phyloP scores from a whole-genome alignment of 2,797 vertebrate species.

The Lepus townsendii region DNA sequence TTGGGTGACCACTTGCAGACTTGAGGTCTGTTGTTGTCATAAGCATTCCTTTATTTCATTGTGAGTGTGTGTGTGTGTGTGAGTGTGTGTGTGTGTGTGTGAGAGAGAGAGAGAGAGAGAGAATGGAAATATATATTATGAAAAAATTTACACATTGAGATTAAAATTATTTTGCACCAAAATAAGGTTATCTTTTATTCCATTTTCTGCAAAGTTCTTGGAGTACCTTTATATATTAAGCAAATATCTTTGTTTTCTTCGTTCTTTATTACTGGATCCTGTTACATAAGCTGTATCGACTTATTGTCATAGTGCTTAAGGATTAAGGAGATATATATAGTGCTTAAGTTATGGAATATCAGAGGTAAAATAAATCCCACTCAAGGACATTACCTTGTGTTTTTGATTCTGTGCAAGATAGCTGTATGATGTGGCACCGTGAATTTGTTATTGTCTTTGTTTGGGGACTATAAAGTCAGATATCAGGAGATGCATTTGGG shows the following conservation, averaged over 20 bases:
- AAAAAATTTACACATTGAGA: too few relatives aligned
- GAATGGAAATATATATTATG: too few relatives aligned
- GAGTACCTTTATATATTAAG: neutral
- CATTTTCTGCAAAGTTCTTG: too few relatives aligned
- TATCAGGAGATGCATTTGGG: neutral
- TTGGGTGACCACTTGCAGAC: neutral
- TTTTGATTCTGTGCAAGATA: neutral
- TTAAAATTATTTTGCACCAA: too few relatives aligned
- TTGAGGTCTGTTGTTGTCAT: neutral
- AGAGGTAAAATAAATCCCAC: neutral
- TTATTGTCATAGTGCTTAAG: neutral
- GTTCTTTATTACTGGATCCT: too few relatives aligned
- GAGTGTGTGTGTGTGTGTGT: too few relatives aligned
- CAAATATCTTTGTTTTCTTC: neutral
- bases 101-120: too few relatives aligned
- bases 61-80: too few relatives aligned
- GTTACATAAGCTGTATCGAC: too few relatives aligned
- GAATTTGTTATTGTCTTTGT: neutral
- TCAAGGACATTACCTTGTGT: neutral
- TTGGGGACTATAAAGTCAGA: neutral
- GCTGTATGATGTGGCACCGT: neutral
- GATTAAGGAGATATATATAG: neutral
- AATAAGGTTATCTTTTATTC: too few relatives aligned
- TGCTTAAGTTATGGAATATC: neutral
- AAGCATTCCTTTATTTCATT: too few relatives aligned